Evolutionary conservation across 2,888 invertebrate species (phyloP).

Genomic region (Spicauda simplicius): DNA sequence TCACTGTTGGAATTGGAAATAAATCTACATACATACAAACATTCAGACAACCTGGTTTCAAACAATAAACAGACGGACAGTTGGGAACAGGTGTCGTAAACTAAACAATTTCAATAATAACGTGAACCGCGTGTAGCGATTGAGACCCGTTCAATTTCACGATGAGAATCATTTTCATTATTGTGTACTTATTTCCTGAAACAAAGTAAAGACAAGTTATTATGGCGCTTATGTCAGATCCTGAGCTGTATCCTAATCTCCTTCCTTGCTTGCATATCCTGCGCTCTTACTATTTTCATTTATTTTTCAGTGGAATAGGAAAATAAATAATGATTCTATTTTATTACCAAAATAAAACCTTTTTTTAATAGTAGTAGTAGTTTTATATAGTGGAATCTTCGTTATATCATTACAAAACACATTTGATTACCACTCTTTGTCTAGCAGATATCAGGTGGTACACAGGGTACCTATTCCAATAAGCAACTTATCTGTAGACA

Average conservation of each 20-base stretch:
- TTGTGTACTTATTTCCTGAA: constrained; percentile 70
- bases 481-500: no score
- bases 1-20: constrained; percentile 72
- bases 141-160: constrained; percentile 57
- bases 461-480: no score
- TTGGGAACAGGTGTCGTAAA: constrained; percentile 53
- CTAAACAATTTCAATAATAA: constrained; percentile 47
- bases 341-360: no score
- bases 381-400: no score
- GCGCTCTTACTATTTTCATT: neutral
- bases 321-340: no score
- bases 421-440: no score
- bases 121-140: constrained; percentile 42
- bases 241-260: neutral
- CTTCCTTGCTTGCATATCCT: no score
- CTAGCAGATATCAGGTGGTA: no score
- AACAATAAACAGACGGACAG: constrained; percentile 69
- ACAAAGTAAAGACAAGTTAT: constrained; percentile 47
- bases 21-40: constrained; percentile 68
- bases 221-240: neutral
- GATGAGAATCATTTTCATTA: constrained; percentile 42
- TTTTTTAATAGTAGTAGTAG: no score
- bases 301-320: no score
- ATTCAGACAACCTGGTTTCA: constrained; percentile 66
- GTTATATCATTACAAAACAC: no score